These are phyloP conservation scores for Peromyscus leucopus DNA, from an alignment of 2,113 vertebrate species.

Conservation along the genomic window DNA sequence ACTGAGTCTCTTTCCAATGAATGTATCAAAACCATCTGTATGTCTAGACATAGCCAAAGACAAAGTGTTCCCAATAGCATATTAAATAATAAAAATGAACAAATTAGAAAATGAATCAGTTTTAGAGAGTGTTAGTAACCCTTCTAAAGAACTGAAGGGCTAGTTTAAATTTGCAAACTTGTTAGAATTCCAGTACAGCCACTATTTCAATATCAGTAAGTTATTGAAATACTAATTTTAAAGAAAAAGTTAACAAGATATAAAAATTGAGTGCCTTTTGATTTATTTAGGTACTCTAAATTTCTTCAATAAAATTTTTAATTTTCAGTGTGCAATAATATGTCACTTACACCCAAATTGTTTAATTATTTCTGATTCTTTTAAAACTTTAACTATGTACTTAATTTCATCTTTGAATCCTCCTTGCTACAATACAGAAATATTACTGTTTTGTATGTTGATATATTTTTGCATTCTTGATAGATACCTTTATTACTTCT, in stretches of 20 bases:
- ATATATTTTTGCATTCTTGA: not conserved
- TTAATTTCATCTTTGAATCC: not conserved
- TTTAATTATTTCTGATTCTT: not conserved
- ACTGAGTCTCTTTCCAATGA: slow-evolving; percentile 55
- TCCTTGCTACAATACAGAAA: not conserved
- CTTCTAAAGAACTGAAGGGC: slow-evolving; percentile 45
- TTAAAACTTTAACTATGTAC: not conserved
- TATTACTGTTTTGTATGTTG: not conserved
- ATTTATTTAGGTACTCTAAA: not conserved
- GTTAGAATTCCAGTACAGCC: not conserved
- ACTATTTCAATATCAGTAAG: slow-evolving; percentile 51
- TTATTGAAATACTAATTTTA: slow-evolving; percentile 60
- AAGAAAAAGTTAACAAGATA: slow-evolving; percentile 52
- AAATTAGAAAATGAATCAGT: slow-evolving; percentile 63
- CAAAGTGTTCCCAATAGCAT: slow-evolving; percentile 45
- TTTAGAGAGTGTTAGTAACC: slow-evolving; percentile 50
- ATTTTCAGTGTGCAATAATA: not conserved
- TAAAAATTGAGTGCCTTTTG: not conserved
- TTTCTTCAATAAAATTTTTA: not conserved
- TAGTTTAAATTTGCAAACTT: slow-evolving; percentile 56
- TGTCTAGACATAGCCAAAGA: slow-evolving; percentile 69
- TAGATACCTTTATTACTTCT: not conserved
- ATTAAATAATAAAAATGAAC: slow-evolving; percentile 66
- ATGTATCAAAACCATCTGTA: slow-evolving; percentile 73
- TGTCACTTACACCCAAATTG: not conserved